Conservation (phyloP, 2,113 vertebrate species). For the Pollachius pollachius region DNA sequence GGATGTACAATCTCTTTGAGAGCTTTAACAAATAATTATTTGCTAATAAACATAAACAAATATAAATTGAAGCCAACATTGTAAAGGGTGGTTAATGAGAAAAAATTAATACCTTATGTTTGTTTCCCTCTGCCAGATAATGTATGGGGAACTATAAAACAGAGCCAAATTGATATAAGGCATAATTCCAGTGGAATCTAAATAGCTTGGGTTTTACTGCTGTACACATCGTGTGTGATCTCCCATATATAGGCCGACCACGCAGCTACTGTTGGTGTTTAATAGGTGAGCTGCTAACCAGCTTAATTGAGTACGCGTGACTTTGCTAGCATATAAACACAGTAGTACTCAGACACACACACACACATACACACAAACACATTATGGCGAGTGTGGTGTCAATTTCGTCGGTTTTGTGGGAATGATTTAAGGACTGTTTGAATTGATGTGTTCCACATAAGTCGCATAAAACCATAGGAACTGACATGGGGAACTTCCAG, state of each 20-base stretch:
- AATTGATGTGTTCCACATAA: not conserved
- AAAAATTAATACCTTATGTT: too few species aligned
- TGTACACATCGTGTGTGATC: constrained; percentile 43
- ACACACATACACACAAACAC: constrained; percentile 18
- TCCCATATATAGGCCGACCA: constrained; percentile 9
- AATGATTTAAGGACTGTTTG: constrained; percentile 2
- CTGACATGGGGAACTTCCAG: not conserved
- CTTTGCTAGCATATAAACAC: constrained; percentile 24
- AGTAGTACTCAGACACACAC: constrained; percentile 23
- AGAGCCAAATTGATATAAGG: constrained; percentile 16
- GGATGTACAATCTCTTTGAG: too few species aligned
- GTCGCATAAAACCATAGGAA: not conserved
- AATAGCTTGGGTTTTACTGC: constrained; percentile 34
- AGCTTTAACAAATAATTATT: too few species aligned
- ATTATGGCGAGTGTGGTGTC: not conserved
- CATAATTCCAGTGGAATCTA: constrained; percentile 22
- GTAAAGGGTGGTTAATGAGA: constrained; percentile 3
- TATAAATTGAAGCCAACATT: too few species aligned
- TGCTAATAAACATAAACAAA: too few species aligned
- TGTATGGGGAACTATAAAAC: constrained; percentile 14
- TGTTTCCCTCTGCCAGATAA: too few species aligned
- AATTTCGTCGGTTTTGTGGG: not conserved
- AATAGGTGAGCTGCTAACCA: constrained; percentile 39
- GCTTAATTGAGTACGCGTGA: constrained; percentile 40
- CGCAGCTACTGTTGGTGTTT: constrained; percentile 19